These are phyloP conservation scores for Archocentrus centrarchus DNA, from an alignment of 2,113 vertebrate genomes.

Conservation along the genomic window DNA sequence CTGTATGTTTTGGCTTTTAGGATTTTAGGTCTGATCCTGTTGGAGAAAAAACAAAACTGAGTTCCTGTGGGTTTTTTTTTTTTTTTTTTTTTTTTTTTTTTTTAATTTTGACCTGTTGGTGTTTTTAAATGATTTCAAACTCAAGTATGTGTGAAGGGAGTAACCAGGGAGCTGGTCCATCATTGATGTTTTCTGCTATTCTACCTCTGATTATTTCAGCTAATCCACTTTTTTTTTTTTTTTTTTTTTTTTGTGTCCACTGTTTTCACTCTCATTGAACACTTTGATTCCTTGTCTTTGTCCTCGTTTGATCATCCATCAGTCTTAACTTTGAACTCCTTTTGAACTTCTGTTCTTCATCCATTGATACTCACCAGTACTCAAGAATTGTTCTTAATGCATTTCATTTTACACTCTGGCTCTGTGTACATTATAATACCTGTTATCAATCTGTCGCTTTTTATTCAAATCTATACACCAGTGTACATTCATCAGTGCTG, in stretches of 20 bases:
- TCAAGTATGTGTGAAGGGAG: neutral
- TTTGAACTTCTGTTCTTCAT: neutral
- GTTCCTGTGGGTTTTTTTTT: neutral
- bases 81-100: neutral
- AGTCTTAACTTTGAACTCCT: slow-evolving; percentile 2
- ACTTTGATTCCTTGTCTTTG: slow-evolving; percentile 19
- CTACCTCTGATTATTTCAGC: slow-evolving; percentile 36
- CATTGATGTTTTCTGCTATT: slow-evolving; percentile 18
- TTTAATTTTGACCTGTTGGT: slow-evolving; percentile 25
- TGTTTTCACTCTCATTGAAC: neutral
- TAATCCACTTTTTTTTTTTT: slow-evolving; percentile 35
- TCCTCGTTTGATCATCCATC: slow-evolving; percentile 38
- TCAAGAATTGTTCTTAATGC: slow-evolving; percentile 24
- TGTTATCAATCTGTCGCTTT: slow-evolving; percentile 50
- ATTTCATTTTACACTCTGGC: slow-evolving; percentile 26
- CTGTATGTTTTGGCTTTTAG: too few relatives aligned
- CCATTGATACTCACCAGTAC: neutral
- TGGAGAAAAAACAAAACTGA: neutral
- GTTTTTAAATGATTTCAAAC: neutral
- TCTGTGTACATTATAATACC: neutral
- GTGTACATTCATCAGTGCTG: slow-evolving; percentile 32
- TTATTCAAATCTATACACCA: slow-evolving; percentile 16
- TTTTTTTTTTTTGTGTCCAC: too few relatives aligned
- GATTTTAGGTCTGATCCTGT: too few relatives aligned
- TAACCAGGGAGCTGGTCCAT: slow-evolving; percentile 14